phyloP scores from a whole-genome alignment of 2,797 vertebrate species.

The Astyanax mexicanus region DNA sequence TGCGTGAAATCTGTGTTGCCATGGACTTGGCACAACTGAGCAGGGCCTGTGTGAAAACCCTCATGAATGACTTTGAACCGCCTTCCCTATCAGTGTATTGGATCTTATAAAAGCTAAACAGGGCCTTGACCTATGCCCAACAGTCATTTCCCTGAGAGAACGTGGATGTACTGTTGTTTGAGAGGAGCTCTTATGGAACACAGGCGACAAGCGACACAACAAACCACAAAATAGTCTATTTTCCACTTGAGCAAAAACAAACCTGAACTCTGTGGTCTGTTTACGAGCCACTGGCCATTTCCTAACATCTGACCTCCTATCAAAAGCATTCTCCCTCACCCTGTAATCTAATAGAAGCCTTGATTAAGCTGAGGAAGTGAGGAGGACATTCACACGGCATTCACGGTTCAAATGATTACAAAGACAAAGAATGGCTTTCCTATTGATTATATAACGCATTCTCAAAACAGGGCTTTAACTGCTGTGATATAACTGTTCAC shows the following conservation, averaged over 20 bases:
- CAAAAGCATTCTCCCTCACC: constrained; percentile 64
- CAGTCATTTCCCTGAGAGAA: not conserved
- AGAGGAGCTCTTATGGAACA: not conserved
- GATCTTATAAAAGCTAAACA: not conserved
- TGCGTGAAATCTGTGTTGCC: not conserved
- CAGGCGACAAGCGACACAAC: not conserved
- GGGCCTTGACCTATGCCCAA: not conserved
- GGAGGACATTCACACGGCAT: constrained; percentile 41
- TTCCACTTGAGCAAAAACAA: not conserved
- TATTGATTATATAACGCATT: constrained; percentile 25
- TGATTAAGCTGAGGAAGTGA: constrained; percentile 57
- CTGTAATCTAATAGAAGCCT: constrained; percentile 53
- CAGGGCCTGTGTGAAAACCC: not conserved
- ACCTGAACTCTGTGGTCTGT: not conserved
- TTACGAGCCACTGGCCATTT: constrained; percentile 3
- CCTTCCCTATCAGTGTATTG: not conserved
- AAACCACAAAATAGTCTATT: not conserved
- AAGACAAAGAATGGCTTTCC: constrained; percentile 63
- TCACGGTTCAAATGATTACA: constrained; percentile 49
- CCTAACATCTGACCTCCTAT: not conserved
- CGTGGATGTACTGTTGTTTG: not conserved
- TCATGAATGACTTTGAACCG: not conserved
- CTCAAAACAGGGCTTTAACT: not conserved
- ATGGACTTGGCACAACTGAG: not conserved
- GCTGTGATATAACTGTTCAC: too few relatives aligned